phyloP scores from a whole-genome alignment of 2,888 invertebrate genomes.

The Plagodis pulveraria region DNA sequence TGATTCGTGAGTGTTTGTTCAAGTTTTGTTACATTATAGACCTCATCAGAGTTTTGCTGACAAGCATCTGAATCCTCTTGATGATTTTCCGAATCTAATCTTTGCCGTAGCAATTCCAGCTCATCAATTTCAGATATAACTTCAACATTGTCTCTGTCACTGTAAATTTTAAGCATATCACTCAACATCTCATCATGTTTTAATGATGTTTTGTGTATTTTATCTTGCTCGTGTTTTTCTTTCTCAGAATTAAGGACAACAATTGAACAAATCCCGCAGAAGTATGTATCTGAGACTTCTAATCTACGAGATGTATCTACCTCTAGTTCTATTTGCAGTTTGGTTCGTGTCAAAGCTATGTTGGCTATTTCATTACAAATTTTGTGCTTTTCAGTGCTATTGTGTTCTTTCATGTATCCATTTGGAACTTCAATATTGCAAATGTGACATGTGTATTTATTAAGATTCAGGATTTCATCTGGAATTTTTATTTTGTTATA shows the following conservation, averaged over 20 bases:
- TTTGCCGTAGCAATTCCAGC: conserved; percentile 7
- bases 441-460: conserved; percentile 44
- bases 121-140: conserved; percentile 11
- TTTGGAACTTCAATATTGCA: conserved; percentile 50
- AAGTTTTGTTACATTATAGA: not conserved
- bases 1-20: not conserved
- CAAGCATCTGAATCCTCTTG: not conserved
- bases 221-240: conserved; percentile 37
- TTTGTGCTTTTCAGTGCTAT: conserved; percentile 44
- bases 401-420: conserved; percentile 42
- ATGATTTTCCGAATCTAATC: not conserved
- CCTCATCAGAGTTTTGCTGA: not conserved
- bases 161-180: conserved; percentile 34
- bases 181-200: conserved; percentile 38
- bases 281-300: conserved; percentile 33
- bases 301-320: conserved; percentile 4
- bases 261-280: conserved; percentile 43
- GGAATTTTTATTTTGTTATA: conserved; percentile 4
- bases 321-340: conserved; percentile 34
- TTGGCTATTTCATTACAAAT: conserved; percentile 42
- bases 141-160: conserved; percentile 19
- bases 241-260: conserved; percentile 32
- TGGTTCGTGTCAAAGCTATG: conserved; percentile 40
- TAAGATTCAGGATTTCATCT: conserved; percentile 25
- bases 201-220: conserved; percentile 38